phyloP scores from a whole-genome alignment of 2,888 invertebrate genomes.

The Drosophila peninsularis region DNA sequence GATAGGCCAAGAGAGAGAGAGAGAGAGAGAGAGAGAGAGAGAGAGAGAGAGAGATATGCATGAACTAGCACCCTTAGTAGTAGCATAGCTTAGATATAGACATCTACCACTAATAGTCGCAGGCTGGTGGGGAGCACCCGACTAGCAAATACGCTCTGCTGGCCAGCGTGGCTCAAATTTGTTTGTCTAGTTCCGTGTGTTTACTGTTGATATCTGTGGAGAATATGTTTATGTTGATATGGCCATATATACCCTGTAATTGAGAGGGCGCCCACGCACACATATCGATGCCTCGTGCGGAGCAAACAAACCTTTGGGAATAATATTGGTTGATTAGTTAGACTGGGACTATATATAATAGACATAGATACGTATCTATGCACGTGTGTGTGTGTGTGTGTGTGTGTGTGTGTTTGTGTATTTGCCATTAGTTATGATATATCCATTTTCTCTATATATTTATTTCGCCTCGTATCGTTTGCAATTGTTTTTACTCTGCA shows the following conservation, averaged over 20 bases:
- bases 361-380: neutral
- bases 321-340: neutral
- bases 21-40: neutral
- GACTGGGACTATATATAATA: neutral
- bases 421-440: slow-evolving; percentile 55
- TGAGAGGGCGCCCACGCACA: slow-evolving; percentile 34
- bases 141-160: neutral
- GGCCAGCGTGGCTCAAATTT: neutral
- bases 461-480: slow-evolving; percentile 47
- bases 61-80: too few species aligned
- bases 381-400: neutral
- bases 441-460: slow-evolving; percentile 61
- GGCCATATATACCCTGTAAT: slow-evolving; percentile 18
- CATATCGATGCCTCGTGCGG: slow-evolving; percentile 20
- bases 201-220: neutral
- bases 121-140: neutral
- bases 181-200: neutral
- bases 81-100: neutral
- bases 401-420: slow-evolving; percentile 2
- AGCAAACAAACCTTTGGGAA: slow-evolving; percentile 3
- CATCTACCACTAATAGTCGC: neutral
- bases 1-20: neutral
- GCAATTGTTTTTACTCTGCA: slow-evolving; percentile 46
- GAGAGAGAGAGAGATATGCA: neutral
- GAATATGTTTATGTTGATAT: neutral